These are phyloP conservation scores for Xestoiulus laeticollis DNA, from an alignment of 2,888 invertebrate species.

Conservation along the genomic window DNA sequence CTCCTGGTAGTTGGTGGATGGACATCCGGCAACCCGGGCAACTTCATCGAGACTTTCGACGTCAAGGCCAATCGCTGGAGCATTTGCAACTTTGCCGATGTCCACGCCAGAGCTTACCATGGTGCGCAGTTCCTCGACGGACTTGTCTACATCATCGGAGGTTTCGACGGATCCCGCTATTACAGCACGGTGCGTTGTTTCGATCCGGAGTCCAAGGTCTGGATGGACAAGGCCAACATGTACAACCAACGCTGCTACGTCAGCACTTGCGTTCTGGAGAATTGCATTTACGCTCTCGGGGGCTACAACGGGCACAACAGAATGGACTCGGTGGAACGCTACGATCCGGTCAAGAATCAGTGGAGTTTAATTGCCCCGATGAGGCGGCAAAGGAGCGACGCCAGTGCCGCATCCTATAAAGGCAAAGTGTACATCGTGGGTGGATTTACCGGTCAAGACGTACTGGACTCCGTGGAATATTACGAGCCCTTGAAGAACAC, in stretches of 20 bases:
- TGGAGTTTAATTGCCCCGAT: constrained; percentile 86
- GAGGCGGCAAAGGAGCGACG: constrained; percentile 75
- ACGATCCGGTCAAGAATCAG: constrained; percentile 86
- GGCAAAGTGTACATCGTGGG: constrained; percentile 39
- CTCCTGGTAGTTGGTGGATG: constrained; percentile 46
- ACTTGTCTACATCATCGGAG: constrained; percentile 83
- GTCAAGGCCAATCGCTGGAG: constrained; percentile 11
- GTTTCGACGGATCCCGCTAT: constrained; percentile 91
- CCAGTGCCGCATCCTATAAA: not conserved
- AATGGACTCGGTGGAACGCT: constrained; percentile 89
- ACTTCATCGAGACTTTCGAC: constrained; percentile 47
- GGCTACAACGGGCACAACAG: constrained; percentile 92
- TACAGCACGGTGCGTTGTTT: constrained; percentile 85
- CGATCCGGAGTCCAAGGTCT: constrained; percentile 80
- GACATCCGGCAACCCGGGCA: constrained; percentile 25
- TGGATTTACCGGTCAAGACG: constrained; percentile 35
- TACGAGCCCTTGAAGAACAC: constrained; percentile 3
- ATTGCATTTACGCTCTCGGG: constrained; percentile 73
- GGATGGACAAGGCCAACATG: constrained; percentile 83
- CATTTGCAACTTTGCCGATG: not conserved
- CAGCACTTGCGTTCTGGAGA: constrained; percentile 86
- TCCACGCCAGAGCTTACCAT: constrained; percentile 40
- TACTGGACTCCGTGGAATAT: not conserved
- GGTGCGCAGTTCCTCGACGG: constrained; percentile 67
- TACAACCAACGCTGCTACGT: constrained; percentile 88